Evolutionary conservation across 2,113 vertebrate species (phyloP).

Genomic region (Cryptoleucopteryx plumbea): DNA sequence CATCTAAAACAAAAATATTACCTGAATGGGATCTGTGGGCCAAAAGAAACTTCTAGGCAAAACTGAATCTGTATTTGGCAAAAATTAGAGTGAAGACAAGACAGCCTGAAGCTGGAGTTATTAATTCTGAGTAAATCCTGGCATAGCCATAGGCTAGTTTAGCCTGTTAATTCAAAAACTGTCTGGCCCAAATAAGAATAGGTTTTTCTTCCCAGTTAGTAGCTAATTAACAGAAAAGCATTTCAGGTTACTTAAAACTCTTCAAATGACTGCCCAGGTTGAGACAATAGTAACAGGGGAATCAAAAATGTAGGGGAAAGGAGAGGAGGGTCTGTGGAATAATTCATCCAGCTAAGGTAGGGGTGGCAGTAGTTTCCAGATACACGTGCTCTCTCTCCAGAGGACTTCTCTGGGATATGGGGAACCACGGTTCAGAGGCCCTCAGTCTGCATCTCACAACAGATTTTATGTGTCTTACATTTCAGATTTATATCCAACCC

Average conservation of each 20-base stretch:
- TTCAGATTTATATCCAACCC: neutral
- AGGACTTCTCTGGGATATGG: neutral
- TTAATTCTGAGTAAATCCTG: neutral
- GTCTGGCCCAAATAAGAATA: neutral
- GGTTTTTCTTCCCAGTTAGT: neutral
- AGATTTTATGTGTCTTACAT: neutral
- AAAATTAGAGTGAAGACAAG: neutral
- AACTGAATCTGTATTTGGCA: neutral
- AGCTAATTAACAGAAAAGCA: neutral
- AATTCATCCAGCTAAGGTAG: neutral
- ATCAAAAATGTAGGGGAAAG: neutral
- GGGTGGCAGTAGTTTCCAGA: neutral
- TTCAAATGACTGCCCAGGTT: neutral
- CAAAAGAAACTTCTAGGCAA: neutral
- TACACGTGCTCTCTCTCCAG: neutral
- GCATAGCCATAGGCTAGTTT: neutral
- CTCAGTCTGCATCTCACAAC: neutral
- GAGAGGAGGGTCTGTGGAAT: neutral
- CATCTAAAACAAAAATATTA: neutral
- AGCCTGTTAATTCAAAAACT: neutral
- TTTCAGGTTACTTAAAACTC: neutral
- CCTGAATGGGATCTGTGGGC: neutral
- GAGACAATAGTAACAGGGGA: neutral
- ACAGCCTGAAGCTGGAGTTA: neutral
- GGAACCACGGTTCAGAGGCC: neutral